These are phyloP conservation scores for Epirrita christyi DNA, from an alignment of 2,888 invertebrate genomes.

Conservation along the genomic window DNA sequence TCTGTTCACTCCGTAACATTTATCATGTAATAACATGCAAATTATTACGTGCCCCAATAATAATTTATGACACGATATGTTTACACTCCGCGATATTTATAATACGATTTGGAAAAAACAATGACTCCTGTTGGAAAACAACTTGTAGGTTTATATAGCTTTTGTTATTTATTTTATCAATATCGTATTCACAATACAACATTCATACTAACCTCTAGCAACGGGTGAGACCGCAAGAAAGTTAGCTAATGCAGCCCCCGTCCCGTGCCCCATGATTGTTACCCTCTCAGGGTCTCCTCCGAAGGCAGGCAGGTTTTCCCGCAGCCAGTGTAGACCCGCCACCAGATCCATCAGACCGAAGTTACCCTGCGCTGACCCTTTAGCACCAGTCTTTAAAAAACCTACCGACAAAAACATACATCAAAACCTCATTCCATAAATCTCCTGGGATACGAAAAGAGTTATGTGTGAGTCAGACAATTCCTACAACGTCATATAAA, in stretches of 20 bases:
- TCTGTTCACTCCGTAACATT: neutral
- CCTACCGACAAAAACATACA: conserved; percentile 81
- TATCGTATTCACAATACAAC: neutral
- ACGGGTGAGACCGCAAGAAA: conserved; percentile 98
- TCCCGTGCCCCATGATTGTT: conserved; percentile 97
- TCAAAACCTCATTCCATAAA: conserved; percentile 6
- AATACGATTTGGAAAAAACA: no score
- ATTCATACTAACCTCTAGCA: conserved; percentile 89
- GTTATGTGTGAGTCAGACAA: conserved; percentile 13
- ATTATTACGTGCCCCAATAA: neutral
- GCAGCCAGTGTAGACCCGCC: conserved; percentile 98
- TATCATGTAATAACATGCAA: neutral
- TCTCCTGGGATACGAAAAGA: neutral
- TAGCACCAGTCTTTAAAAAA: conserved; percentile 95
- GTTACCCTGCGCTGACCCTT: conserved; percentile 95
- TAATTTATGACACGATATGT: neutral
- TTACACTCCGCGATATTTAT: no score
- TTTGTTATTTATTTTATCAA: neutral
- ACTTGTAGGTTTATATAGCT: neutral
- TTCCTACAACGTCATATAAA: conserved; percentile 11
- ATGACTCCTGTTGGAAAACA: neutral
- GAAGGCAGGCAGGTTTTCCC: conserved; percentile 97
- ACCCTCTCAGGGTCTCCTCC: conserved; percentile 97
- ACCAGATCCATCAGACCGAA: conserved; percentile 96
- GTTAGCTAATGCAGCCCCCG: conserved; percentile 98